These are phyloP conservation scores for Echinarachnius parma DNA, from an alignment of 53 echinoderm and acorn worm genomes.

Conservation along the genomic window DNA sequence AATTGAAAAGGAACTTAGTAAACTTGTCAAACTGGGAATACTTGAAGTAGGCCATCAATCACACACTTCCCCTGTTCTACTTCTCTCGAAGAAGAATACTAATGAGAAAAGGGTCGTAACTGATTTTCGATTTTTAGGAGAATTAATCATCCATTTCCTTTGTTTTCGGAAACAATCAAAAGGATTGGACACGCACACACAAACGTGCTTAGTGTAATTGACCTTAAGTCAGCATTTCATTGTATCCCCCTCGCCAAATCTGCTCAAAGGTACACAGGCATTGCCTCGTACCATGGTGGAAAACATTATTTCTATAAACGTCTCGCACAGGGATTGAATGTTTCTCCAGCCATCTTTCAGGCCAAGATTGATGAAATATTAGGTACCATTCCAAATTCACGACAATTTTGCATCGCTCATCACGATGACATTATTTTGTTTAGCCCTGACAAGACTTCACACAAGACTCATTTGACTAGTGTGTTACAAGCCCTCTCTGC, in stretches of 20 bases:
- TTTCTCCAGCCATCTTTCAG: conserved; percentile 48
- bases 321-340: conserved; percentile 43
- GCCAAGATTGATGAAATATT: conserved; percentile 46
- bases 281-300: conserved; percentile 58
- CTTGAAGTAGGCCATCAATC: conserved; percentile 48
- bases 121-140: conserved; percentile 47
- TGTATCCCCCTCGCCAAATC: conserved; percentile 37
- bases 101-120: conserved; percentile 56
- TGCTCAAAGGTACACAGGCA: conserved; percentile 51
- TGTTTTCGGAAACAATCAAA: conserved; percentile 36
- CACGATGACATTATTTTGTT: conserved; percentile 49
- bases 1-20: conserved; percentile 38
- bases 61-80: conserved; percentile 54
- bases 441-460: conserved; percentile 28
- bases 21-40: conserved; percentile 52
- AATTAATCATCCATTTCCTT: conserved; percentile 47
- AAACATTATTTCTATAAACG: conserved; percentile 57
- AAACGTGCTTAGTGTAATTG: conserved; percentile 50
- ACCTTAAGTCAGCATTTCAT: conserved; percentile 44
- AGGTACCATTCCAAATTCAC: conserved; percentile 29
- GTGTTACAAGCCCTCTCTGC: background rate
- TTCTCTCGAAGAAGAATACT: conserved; percentile 46
- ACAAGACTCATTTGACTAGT: conserved; percentile 22
- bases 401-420: conserved; percentile 44
- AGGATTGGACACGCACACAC: conserved; percentile 43